Conservation (phyloP, 2,797 vertebrate genomes). For the Margarornis squamiger region DNA sequence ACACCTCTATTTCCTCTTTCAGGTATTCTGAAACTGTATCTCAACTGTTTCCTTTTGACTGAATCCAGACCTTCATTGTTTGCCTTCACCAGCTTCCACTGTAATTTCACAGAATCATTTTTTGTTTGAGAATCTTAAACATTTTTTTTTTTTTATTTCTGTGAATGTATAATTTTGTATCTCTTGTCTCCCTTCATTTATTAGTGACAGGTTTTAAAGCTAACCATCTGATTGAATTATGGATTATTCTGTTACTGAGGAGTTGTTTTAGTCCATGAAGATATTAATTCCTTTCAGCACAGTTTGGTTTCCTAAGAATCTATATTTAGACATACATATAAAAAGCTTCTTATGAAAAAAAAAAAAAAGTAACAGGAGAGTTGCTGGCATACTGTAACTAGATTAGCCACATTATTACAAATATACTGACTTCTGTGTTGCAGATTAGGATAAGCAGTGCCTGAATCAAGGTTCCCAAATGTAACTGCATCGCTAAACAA, state of each 20-base stretch:
- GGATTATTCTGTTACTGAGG: neutral
- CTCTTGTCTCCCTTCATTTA: neutral
- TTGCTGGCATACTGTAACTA: neutral
- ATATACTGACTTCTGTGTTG: neutral
- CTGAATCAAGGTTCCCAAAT: neutral
- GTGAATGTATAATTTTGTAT: neutral
- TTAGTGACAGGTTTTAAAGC: neutral
- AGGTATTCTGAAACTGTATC: neutral
- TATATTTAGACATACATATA: neutral
- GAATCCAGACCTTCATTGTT: neutral
- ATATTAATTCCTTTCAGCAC: neutral
- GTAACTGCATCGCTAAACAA: neutral
- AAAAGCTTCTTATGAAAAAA: neutral
- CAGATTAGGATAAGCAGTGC: neutral
- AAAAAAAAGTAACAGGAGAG: neutral
- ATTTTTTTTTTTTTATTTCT: neutral
- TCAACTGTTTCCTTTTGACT: neutral
- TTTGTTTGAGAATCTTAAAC: neutral
- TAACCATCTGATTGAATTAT: neutral
- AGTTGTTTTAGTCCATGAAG: neutral
- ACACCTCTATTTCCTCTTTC: neutral
- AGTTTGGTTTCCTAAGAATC: neutral
- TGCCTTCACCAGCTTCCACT: neutral
- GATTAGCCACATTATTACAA: neutral
- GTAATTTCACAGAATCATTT: neutral